Evolutionary conservation across 2,888 invertebrate genomes (phyloP), one percentile per base, ranked within the genome.

Genomic region (Scaptomyza reducta): DNA sequence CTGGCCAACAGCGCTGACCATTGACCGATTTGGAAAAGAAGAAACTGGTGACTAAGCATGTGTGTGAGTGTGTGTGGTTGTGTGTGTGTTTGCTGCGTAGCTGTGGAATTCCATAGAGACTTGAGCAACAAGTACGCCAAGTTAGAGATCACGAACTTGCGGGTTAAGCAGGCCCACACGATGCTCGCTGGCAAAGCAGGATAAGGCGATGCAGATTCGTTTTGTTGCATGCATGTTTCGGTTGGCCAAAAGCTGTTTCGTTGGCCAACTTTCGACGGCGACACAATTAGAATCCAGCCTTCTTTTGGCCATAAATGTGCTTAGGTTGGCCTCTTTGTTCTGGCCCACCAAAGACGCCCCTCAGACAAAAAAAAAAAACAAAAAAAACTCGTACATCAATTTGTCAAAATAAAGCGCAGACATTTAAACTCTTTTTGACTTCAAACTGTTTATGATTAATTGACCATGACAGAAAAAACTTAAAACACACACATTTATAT

Each of bases 121-220:
- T 79, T 80, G 77, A 68, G 65, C 62, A 63, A 79, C 76, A 74
- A 82, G 69, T 80, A 79, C 70, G 62, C 73, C 68, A 18, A 85
- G 77, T 61, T 77, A 77, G 71, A 83, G 82, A 83, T 83, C 82
- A 83, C 87, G 82, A 83, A 83, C 82, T 87, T 68, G 73, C 80
- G 83, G 83, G 79, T 76, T 77, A 76, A 74, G 68, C 79, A 62
- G 77, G 77, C 81, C 79, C 82, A 76, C 76, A 76, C 83, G 86
- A 81, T 61, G 41, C 57, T 50, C 49, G 54, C 63, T 54, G 62
- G 22, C 22, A n/a, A 63, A 73, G 51, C 67, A 71, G 72, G 76
- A 74, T 66, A 62, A 70, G 46, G n/a, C 59, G 18, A 57, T 69
- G 73, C 74, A 44, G 70, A 74, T 69, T 71, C 61, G n/a, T 42